These are phyloP conservation scores for Epicampocera succincta DNA, from an alignment of 2,888 invertebrate species.

Conservation along the genomic window DNA sequence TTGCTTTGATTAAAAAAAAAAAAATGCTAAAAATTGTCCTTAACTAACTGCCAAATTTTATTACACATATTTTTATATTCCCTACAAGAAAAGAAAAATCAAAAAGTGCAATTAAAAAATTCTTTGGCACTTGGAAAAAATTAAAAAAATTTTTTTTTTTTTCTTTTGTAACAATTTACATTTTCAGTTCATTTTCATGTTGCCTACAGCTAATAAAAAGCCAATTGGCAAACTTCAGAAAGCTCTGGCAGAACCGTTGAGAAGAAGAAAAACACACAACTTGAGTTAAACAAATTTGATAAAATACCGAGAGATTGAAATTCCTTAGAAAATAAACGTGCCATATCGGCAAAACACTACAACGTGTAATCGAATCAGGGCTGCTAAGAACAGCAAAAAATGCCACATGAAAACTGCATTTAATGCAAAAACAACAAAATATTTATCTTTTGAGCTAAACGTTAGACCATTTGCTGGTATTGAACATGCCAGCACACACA, in stretches of 20 bases:
- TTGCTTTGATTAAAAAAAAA: no score
- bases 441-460: background rate
- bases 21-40: no score
- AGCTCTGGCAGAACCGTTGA: background rate
- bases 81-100: no score
- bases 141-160: background rate
- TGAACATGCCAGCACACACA: no score
- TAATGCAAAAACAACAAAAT: slow-evolving; percentile 7
- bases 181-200: background rate
- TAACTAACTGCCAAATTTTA: no score
- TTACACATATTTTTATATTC: no score
- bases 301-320: slow-evolving; percentile 63
- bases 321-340: slow-evolving; percentile 58
- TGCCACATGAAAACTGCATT: slow-evolving; percentile 42
- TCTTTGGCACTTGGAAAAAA: slow-evolving; percentile 32
- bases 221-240: slow-evolving; percentile 51
- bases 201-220: slow-evolving; percentile 34
- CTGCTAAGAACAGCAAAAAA: background rate
- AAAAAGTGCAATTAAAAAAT: slow-evolving; percentile 4
- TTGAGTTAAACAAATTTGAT: slow-evolving; percentile 46
- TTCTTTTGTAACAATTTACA: background rate
- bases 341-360: slow-evolving; percentile 47
- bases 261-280: background rate
- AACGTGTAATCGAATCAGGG: background rate
- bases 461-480: background rate